Evolutionary conservation across 2,113 vertebrate species (phyloP).

Genomic region (Paracanthobrama guichenoti): DNA sequence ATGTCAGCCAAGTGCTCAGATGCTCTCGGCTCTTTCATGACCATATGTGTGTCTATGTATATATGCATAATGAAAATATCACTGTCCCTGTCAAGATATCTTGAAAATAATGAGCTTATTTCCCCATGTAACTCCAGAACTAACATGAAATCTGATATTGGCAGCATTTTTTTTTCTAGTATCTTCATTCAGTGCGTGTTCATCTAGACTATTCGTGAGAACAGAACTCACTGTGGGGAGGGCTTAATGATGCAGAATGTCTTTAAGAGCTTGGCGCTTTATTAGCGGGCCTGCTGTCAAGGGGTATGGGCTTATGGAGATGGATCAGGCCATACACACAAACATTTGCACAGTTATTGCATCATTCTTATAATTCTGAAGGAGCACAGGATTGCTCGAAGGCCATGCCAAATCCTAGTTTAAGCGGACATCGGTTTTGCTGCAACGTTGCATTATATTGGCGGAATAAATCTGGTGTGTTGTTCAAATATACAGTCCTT

Average conservation of each 20-base stretch:
- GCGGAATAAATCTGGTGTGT: background rate
- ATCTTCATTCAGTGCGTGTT: background rate
- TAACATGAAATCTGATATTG: conserved; percentile 17
- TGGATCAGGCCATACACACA: background rate
- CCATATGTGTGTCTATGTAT: conserved; percentile 13
- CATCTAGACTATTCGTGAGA: background rate
- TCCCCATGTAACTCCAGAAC: background rate
- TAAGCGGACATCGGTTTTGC: conserved; percentile 1
- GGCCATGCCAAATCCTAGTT: conserved; percentile 16
- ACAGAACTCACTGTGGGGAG: background rate
- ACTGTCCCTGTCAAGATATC: background rate
- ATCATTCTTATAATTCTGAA: conserved; percentile 43
- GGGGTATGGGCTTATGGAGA: conserved; percentile 11
- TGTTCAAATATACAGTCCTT: conserved; percentile 1
- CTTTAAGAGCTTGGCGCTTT: conserved; percentile 20
- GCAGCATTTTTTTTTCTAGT: background rate
- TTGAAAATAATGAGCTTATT: background rate
- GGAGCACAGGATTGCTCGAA: conserved; percentile 16
- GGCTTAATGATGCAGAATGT: conserved; percentile 15
- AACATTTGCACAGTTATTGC: conserved; percentile 47
- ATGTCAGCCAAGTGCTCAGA: background rate
- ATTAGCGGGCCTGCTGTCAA: conserved; percentile 20
- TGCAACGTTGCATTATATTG: conserved; percentile 35
- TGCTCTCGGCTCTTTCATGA: background rate
- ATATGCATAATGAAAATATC: conserved; percentile 22